phyloP scores from a whole-genome alignment of 2,113 vertebrate genomes.

The Brachyhypopomus gauderio region DNA sequence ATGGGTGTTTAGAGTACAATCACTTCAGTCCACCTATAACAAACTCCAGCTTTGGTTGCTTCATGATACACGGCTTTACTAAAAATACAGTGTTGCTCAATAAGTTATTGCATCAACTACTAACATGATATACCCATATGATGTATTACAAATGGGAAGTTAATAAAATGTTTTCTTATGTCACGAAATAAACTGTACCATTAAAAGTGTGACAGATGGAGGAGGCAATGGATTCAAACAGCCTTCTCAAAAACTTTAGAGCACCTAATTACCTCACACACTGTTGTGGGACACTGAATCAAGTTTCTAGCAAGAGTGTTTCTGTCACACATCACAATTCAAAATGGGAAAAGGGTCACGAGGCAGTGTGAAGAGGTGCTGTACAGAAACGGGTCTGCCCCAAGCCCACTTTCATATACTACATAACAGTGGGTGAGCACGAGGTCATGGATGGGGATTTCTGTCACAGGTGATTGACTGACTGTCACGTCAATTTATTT shows the following conservation, averaged over 20 bases:
- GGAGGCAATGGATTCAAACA: not conserved
- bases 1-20: not conserved
- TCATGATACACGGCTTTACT: conserved; percentile 9
- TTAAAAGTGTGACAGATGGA: not conserved
- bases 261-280: not conserved
- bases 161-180: not conserved
- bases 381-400: conserved; percentile 19
- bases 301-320: not conserved
- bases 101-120: conserved; percentile 5
- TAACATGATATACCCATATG: not conserved
- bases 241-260: not conserved
- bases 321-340: conserved; percentile 2
- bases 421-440: conserved; percentile 60
- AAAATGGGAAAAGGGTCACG: conserved; percentile 9
- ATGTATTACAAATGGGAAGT: not conserved
- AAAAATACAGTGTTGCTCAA: conserved; percentile 46
- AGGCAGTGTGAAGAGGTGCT: not conserved
- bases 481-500: conserved; percentile 36
- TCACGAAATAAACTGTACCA: not conserved
- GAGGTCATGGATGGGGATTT: conserved; percentile 50
- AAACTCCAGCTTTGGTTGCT: not conserved
- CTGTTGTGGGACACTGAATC: not conserved
- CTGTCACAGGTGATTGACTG: conserved; percentile 46
- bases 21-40: no score
- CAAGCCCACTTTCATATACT: conserved; percentile 63